Percentiles rank a stretch among this genome's conserved stretches.
Conservation (phyloP, 2,113 vertebrate genomes). For the Etia nguti region DNA sequence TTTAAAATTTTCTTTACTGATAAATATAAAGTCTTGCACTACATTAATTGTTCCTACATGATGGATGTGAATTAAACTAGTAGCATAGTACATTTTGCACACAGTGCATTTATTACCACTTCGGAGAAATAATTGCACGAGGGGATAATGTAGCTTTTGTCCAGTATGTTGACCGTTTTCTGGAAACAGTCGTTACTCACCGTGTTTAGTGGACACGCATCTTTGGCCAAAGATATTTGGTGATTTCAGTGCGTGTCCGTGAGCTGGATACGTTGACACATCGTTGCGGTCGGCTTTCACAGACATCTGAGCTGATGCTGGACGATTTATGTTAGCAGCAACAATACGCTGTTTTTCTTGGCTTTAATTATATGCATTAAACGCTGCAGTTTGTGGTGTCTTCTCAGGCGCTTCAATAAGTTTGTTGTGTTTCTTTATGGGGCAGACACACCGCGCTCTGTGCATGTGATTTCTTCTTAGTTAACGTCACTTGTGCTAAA, state of each 20-base stretch:
- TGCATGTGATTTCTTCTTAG: background rate
- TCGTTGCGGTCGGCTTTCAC: background rate
- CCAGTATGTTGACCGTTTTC: background rate
- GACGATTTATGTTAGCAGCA: rapidly evolving
- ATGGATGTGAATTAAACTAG: background rate
- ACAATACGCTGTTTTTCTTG: background rate
- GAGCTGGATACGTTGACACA: background rate
- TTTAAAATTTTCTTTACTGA: background rate
- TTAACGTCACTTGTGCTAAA: background rate
- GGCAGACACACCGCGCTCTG: background rate
- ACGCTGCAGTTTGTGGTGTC: background rate
- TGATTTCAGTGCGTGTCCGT: background rate
- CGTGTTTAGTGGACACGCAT: background rate
- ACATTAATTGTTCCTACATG: background rate
- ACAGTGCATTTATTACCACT: background rate
- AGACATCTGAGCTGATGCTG: background rate
- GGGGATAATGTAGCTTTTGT: background rate
- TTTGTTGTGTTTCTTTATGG: background rate
- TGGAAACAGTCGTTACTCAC: background rate
- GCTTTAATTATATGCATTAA: background rate
- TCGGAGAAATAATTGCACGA: background rate
- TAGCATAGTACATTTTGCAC: background rate
- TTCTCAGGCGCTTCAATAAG: background rate
- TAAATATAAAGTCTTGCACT: background rate
- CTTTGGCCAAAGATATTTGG: background rate